These are phyloP conservation scores for Pholis gunnellus DNA, from an alignment of 2,113 vertebrate species.

Conservation along the genomic window DNA sequence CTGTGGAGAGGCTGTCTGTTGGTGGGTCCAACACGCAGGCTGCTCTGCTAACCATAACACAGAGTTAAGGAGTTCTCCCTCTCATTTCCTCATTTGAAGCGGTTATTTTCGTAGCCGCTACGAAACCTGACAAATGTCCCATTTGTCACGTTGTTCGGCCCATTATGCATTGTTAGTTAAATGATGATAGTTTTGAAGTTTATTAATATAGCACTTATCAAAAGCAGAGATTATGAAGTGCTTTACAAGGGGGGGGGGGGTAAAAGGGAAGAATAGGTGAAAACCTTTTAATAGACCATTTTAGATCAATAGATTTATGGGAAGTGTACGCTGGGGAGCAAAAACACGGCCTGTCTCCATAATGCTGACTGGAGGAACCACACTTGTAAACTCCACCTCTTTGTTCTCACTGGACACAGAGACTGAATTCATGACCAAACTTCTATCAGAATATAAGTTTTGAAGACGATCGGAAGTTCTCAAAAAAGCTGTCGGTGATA, in stretches of 20 bases:
- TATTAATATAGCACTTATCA: slow-evolving; percentile 6
- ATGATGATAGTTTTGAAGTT: not conserved
- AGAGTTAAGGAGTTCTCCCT: slow-evolving; percentile 19
- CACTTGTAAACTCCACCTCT: slow-evolving; percentile 39
- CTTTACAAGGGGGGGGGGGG: not conserved
- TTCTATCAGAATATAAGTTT: slow-evolving; percentile 32
- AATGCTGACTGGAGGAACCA: slow-evolving; percentile 21
- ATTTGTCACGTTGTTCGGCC: not conserved
- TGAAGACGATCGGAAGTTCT: slow-evolving; percentile 40
- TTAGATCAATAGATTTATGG: slow-evolving; percentile 17
- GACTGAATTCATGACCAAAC: slow-evolving; percentile 55
- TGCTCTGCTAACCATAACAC: slow-evolving; percentile 46
- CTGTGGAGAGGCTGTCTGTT: slow-evolving; percentile 57
- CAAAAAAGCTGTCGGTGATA: slow-evolving; percentile 42
- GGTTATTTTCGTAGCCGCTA: slow-evolving; percentile 28
- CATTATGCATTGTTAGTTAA: slow-evolving; percentile 8
- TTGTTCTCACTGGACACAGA: slow-evolving; percentile 57
- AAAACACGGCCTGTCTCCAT: slow-evolving; percentile 13
- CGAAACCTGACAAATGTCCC: slow-evolving; percentile 17
- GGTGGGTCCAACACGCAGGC: slow-evolving; percentile 42
- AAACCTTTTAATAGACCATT: slow-evolving; percentile 4
- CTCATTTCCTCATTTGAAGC: slow-evolving; percentile 30
- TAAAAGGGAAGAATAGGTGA: not conserved
- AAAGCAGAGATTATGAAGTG: slow-evolving; percentile 23
- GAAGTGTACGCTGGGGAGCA: not conserved